These are phyloP conservation scores for Neuroterus valhalla DNA, from an alignment of 1,140 invertebrate species.

Conservation along the genomic window DNA sequence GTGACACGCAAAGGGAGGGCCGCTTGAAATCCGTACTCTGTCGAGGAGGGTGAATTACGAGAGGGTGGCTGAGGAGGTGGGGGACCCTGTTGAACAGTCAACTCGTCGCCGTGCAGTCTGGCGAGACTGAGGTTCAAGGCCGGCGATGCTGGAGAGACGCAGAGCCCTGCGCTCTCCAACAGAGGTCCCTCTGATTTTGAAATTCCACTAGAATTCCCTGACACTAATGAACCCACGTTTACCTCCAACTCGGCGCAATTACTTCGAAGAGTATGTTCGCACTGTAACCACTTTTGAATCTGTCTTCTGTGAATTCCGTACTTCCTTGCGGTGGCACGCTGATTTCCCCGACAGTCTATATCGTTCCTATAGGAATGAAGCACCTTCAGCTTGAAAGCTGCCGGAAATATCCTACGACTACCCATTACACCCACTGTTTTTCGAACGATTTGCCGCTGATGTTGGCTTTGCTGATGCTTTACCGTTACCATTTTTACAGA, in stretches of 20 bases:
- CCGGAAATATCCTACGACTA: conserved; percentile 87
- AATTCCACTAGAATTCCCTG: conserved; percentile 46
- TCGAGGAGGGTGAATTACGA: conserved; percentile 50
- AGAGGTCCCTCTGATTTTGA: conserved; percentile 58
- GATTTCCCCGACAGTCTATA: conserved; percentile 89
- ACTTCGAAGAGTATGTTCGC: conserved; percentile 83
- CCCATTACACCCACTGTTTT: conserved; percentile 79
- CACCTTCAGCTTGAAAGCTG: conserved; percentile 89
- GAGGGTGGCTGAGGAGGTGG: conserved; percentile 59
- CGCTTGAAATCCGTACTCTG: conserved; percentile 46
- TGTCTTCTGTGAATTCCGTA: conserved; percentile 90
- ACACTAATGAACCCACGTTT: conserved; percentile 23
- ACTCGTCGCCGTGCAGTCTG: conserved; percentile 74
- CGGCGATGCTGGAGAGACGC: conserved; percentile 62
- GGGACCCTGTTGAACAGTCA: conserved; percentile 60
- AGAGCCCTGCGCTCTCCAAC: conserved; percentile 40
- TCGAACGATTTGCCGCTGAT: conserved; percentile 65
- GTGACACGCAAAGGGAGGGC: conserved; percentile 40
- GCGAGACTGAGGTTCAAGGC: conserved; percentile 75
- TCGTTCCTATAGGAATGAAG: conserved; percentile 89
- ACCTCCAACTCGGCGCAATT: conserved; percentile 76
- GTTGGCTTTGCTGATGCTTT: conserved; percentile 73
- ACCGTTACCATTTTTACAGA: conserved; percentile 63
- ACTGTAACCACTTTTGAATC: conserved; percentile 92
- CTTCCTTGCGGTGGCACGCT: conserved; percentile 88